Conservation (phyloP, 2,113 vertebrate genomes). For the Hystrix brachyura region DNA sequence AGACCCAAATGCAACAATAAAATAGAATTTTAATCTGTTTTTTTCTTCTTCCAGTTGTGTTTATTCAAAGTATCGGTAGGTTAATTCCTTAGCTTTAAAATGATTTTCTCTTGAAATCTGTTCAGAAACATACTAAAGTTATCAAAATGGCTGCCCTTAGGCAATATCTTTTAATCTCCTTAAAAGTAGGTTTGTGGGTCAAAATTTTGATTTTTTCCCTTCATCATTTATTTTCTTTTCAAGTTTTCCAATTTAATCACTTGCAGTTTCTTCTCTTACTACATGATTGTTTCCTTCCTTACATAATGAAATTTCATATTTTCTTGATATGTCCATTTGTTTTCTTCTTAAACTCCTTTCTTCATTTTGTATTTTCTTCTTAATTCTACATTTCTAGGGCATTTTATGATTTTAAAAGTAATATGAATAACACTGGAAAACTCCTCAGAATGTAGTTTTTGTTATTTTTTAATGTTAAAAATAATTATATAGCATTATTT, state of each 20-base stretch:
- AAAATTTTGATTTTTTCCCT: slow-evolving; percentile 33
- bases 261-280: neutral
- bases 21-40: neutral
- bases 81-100: neutral
- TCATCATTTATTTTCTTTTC: neutral
- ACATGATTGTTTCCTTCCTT: neutral
- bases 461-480: neutral
- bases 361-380: slow-evolving; percentile 21
- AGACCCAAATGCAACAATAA: neutral
- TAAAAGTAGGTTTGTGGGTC: neutral
- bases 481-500: neutral
- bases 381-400: neutral
- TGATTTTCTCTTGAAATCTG: slow-evolving; percentile 43
- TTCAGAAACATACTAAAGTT: neutral
- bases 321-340: neutral
- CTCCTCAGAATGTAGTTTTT: neutral
- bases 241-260: slow-evolving; percentile 11
- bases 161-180: slow-evolving; percentile 4
- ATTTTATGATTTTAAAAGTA: neutral
- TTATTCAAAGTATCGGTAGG: neutral
- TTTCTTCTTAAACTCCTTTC: neutral
- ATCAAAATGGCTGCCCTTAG: neutral
- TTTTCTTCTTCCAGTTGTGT: neutral
- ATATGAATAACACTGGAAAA: neutral
- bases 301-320: slow-evolving; percentile 9